These are phyloP conservation scores for Burhinus oedicnemus DNA, from an alignment of 2,113 vertebrate species.

Conservation along the genomic window DNA sequence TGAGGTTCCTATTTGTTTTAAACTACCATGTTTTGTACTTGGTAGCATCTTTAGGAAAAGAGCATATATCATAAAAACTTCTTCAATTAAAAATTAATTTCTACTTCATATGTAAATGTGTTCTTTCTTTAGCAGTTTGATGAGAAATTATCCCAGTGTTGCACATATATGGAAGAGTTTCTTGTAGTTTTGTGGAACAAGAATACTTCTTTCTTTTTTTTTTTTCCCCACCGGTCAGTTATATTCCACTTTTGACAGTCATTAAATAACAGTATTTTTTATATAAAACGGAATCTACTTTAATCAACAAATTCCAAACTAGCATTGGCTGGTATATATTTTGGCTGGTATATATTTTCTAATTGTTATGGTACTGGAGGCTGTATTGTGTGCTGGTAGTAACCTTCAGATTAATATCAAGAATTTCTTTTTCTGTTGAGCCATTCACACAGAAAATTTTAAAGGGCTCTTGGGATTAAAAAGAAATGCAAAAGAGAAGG, in stretches of 20 bases:
- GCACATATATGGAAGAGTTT: neutral
- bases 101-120: neutral
- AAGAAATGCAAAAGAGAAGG: neutral
- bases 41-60: neutral
- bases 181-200: neutral
- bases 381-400: neutral
- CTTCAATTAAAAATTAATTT: neutral
- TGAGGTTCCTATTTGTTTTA: neutral
- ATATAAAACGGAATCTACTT: neutral
- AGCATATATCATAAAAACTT: neutral
- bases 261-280: neutral
- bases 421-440: neutral
- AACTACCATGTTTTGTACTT: neutral
- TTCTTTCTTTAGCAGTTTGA: neutral
- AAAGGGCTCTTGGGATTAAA: neutral
- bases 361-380: neutral
- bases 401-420: neutral
- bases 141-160: neutral
- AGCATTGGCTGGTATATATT: neutral
- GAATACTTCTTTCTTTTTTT: neutral
- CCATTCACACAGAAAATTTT: neutral
- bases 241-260: neutral
- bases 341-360: neutral
- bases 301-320: neutral
- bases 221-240: fast-evolving